Conservation (phyloP, 2,888 invertebrate species). For the Pammene fasciana region DNA sequence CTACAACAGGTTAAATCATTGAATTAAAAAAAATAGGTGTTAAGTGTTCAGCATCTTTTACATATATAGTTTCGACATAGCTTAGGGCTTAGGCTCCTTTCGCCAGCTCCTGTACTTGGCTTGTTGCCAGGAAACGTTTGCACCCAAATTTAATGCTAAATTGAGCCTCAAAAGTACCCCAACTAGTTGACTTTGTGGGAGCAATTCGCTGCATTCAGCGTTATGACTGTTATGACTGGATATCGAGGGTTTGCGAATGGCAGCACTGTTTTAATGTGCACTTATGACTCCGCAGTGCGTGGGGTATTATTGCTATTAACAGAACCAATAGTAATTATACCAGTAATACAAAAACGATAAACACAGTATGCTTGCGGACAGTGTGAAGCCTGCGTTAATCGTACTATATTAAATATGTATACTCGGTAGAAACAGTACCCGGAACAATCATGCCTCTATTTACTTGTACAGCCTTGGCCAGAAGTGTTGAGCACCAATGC, state of each 20-base stretch:
- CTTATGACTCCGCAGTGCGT: not conserved
- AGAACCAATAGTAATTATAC: not conserved
- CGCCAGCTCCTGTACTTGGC: conserved; percentile 53
- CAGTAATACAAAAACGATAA: not conserved
- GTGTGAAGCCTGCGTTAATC: not conserved
- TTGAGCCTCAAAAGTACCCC: conserved; percentile 44
- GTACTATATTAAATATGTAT: not conserved
- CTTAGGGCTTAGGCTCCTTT: not conserved
- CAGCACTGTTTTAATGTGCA: not conserved
- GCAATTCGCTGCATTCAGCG: conserved; percentile 15
- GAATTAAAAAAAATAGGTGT: not conserved
- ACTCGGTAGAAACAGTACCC: too few species aligned
- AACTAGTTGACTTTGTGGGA: conserved; percentile 23
- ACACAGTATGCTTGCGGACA: not conserved
- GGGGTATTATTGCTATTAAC: not conserved
- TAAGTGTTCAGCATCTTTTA: not conserved
- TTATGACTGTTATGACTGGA: conserved; percentile 1
- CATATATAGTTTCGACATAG: not conserved
- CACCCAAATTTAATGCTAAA: conserved; percentile 55
- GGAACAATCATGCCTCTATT: too few species aligned
- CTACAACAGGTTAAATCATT: not conserved
- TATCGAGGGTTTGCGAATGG: conserved; percentile 11
- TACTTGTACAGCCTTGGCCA: too few species aligned
- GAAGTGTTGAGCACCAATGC: too few species aligned
- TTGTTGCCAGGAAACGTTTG: conserved; percentile 57